Base-by-base conservation (phyloP, 2,888 invertebrate genomes). In the Oscheius sp. region DNA sequence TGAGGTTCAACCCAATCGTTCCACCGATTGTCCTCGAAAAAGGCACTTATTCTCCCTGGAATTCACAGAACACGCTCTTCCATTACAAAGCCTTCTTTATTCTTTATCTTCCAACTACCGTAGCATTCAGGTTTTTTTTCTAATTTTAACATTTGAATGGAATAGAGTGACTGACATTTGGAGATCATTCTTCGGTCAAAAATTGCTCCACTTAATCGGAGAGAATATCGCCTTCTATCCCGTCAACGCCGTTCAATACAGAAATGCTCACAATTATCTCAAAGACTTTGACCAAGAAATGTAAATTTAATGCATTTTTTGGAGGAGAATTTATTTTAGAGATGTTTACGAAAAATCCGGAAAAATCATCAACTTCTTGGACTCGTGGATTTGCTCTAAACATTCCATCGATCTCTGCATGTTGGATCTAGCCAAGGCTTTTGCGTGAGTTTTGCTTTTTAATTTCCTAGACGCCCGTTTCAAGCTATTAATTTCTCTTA, bases 21-120 rank as follows among this genome's bases (percentile, higher is more conserved):
- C 75, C 79, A 2, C 73, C 77, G 3, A 72, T 79, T 25, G 53
- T 64, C 3, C 45, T 79, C 3, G 45, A 71, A 5, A 52, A 46
- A 64, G 72, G 69, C 4, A 71, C 73, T 0, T 79, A 74, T 57
- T 67, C 80, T n/a, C 80, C 80, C 6, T 78, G 74, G 74, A 80
- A 80, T 46, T 78, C 78, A 1, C 79, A 78, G 45, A 79, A 80
- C 42, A 80, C 80, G 4, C 65, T 80, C 0, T 80, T 80, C 71
- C 69, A 75, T 31, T 68, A 69, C 17, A 46, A 63, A 2, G 78
- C 80, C 1, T 80, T 80, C 55, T 76, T 75, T 63, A 75, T 72
- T 15, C 34, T 80, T 5, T 73, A 74, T 48, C 66, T 80, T 8
- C 80, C 80, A 4, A 71, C 73, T 10, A 75, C 74, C 8, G 78